Evolutionary conservation across 2,797 vertebrate species (phyloP).

Genomic region (Setipinna tenuifilis): DNA sequence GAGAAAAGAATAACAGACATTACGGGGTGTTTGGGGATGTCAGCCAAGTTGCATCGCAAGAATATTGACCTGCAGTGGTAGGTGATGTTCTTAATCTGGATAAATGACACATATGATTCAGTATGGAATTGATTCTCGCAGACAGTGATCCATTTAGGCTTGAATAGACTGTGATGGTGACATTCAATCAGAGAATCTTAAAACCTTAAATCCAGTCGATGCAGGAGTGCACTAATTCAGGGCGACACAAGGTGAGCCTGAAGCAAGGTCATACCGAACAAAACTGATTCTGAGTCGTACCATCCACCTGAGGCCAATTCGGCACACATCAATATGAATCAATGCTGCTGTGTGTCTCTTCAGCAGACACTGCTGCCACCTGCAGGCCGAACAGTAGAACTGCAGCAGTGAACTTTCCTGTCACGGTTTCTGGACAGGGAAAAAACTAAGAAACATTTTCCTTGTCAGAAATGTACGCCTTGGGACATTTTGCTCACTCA

Average conservation of each 20-base stretch:
- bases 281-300: neutral
- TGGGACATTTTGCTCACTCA: neutral
- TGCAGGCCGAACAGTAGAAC: constrained; percentile 49
- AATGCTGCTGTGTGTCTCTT: constrained; percentile 1
- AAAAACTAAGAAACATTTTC: neutral
- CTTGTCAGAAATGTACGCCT: neutral
- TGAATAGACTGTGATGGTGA: neutral
- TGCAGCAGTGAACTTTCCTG: neutral
- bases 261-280: neutral
- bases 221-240: neutral
- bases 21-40: neutral
- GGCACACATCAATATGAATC: constrained; percentile 25
- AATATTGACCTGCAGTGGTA: constrained; percentile 16
- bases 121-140: neutral
- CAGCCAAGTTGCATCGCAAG: neutral
- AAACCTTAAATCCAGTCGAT: constrained; percentile 9
- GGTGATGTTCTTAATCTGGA: constrained; percentile 3
- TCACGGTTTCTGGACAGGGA: constrained; percentile 5
- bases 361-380: constrained; percentile 57
- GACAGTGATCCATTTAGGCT: constrained; percentile 1
- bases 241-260: neutral
- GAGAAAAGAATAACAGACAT: neutral
- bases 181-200: constrained; percentile 15
- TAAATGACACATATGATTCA: constrained; percentile 9
- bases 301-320: neutral